Percentiles rank a stretch among this genome's conserved stretches.
Conservation (phyloP, 2,113 vertebrate genomes). For the Psilopsiagon aurifrons region DNA sequence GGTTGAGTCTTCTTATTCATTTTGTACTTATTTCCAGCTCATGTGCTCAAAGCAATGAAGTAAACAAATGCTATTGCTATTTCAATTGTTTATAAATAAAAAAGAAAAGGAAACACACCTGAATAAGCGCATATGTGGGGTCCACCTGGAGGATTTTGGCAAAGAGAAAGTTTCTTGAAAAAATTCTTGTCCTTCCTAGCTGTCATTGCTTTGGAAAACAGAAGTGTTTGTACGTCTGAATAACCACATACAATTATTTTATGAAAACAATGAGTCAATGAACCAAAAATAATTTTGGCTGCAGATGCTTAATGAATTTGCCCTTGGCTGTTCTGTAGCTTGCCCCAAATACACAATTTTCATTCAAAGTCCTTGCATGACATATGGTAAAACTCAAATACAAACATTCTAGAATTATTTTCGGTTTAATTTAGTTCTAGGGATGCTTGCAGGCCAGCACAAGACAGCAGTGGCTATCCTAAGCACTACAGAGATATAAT, state of each 20-base stretch:
- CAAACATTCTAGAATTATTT: slow-evolving; percentile 10
- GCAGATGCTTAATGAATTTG: slow-evolving; percentile 54
- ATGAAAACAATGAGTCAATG: slow-evolving; percentile 56
- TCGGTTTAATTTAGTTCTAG: slow-evolving; percentile 7
- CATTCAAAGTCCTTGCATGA: neutral
- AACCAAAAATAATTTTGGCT: slow-evolving; percentile 62
- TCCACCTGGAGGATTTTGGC: neutral
- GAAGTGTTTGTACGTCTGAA: slow-evolving; percentile 36
- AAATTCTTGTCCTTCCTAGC: neutral
- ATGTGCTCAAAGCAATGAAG: neutral
- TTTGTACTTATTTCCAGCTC: neutral
- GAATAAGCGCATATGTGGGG: neutral
- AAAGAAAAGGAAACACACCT: neutral
- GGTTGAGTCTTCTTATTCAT: neutral
- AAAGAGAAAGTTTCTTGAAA: neutral
- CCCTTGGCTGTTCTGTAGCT: slow-evolving; percentile 41
- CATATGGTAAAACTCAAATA: slow-evolving; percentile 34
- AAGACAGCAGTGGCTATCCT: neutral
- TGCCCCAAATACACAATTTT: slow-evolving; percentile 47
- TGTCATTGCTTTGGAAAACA: slow-evolving; percentile 22
- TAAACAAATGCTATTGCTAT: neutral
- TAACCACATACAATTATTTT: slow-evolving; percentile 38
- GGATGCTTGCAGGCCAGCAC: neutral
- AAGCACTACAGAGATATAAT: neutral
- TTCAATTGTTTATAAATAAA: neutral